Percentiles rank a stretch among this genome's conserved stretches.
Evolutionary conservation across 92 coral and sea anemone species (phyloP).

Genomic region (Phenganax stokvisi): DNA sequence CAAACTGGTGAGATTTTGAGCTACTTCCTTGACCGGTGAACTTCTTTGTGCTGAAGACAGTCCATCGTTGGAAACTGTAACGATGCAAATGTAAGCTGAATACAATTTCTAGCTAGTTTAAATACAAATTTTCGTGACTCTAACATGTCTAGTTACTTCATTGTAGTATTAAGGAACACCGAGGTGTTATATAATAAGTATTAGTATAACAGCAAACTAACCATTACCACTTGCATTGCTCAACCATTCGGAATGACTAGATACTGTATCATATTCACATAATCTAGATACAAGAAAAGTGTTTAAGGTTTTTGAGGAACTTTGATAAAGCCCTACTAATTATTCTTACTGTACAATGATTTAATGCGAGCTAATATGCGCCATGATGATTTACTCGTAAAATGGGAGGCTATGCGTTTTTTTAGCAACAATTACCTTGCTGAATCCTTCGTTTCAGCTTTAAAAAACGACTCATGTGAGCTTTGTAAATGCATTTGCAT

Average conservation of each 20-base stretch:
- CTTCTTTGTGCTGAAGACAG: background rate
- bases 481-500: slow-evolving; percentile 92
- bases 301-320: no score
- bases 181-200: no score
- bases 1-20: slow-evolving; percentile 1
- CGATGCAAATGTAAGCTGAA: slow-evolving; percentile 4
- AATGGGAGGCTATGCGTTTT: background rate
- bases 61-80: background rate
- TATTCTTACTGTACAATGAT: no score
- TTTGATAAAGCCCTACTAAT: no score
- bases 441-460: slow-evolving; percentile 48
- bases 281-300: background rate
- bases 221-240: background rate
- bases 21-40: background rate
- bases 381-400: no score
- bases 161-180: no score
- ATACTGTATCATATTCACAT: background rate
- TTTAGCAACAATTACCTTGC: no score
- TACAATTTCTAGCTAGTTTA: no score
- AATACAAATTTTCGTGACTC: no score
- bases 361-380: no score
- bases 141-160: no score
- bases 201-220: background rate
- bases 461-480: slow-evolving; percentile 75
- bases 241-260: slow-evolving; percentile 1